Evolutionary conservation across 2,888 invertebrate genomes (phyloP), one percentile per base, ranked within the genome.

Genomic region (Zygaena filipendulae): DNA sequence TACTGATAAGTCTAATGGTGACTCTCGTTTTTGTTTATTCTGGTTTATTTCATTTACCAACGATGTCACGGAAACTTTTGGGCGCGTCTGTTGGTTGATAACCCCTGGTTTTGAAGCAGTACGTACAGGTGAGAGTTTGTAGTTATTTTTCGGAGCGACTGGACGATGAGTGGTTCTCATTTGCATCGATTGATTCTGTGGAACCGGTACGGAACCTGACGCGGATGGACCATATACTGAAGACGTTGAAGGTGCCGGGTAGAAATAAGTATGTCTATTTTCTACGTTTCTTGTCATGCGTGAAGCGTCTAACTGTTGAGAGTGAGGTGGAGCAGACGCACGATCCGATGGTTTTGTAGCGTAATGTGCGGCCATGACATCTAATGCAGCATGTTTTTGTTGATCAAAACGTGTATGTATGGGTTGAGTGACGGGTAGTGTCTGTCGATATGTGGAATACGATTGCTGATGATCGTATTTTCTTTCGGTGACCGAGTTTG

Each of bases 1-100:
- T 23, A 94, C 91, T 0, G 94, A 94, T 28, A 95, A 79, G 69
- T 95, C 95, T 34, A 95, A 68, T 0, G 93, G 94, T 6, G 91
- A 92, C 60, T 90, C 90, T 19, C 87, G 81, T 53, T 87, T 88
- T 35, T 75, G 75, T 52, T 77, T 74, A 12, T 69, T 66, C 48
- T 72, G 67, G 43, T 72, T 77, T 63, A 72, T 69, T 67, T 81
- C 62, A 50, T 79, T 69, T 5, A 81, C 77, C 25, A 81, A 38
- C 20, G 72, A 56, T 3, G 81, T 79, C 8, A 81, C 81, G 16
- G 81, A 79, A 8, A 81, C 81, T 2, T 81, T 81, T 68, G 71
- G 64, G 19, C 79, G 66, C 10, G 70, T 51, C 47, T 72, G 71
- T 45, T 74, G 81, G 40, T 57, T 70, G 7, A 69, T 60, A 42